Percentiles rank a stretch among this genome's conserved stretches.
Conservation (phyloP, 2,113 vertebrate genomes). For the Stigmatopora argus region DNA sequence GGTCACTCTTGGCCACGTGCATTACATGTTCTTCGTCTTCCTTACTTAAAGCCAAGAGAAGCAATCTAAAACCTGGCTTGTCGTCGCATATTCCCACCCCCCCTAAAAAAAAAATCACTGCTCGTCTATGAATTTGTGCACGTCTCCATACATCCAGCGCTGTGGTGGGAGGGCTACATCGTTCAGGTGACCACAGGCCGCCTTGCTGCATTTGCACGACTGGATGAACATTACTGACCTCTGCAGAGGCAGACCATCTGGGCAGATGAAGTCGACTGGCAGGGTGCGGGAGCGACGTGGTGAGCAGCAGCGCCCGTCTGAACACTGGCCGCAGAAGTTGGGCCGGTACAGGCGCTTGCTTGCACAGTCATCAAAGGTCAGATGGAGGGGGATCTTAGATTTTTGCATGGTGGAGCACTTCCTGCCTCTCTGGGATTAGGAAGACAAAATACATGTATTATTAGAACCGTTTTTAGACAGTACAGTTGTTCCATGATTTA, state of each 20-base stretch:
- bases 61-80: conserved; percentile 7
- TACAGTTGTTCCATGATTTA: not conserved
- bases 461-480: not conserved
- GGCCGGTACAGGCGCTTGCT: conserved; percentile 70
- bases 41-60: conserved; percentile 28
- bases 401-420: conserved; percentile 70
- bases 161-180: conserved; percentile 64
- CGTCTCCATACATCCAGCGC: conserved; percentile 69
- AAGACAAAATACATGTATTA: not conserved
- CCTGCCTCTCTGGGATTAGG: conserved; percentile 61
- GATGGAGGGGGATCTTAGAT: conserved; percentile 53
- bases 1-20: conserved; percentile 27
- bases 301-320: conserved; percentile 71
- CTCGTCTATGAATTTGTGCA: conserved; percentile 66
- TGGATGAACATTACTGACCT: conserved; percentile 75
- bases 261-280: conserved; percentile 69
- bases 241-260: conserved; percentile 63
- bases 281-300: conserved; percentile 71
- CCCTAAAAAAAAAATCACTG: not conserved
- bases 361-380: conserved; percentile 69
- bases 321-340: conserved; percentile 71
- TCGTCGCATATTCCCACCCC: conserved; percentile 1
- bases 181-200: conserved; percentile 66
- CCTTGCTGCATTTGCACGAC: conserved; percentile 71
- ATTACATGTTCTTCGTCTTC: conserved; percentile 21